phyloP scores from a whole-genome alignment of 2,113 vertebrate species.

The Empidonax alnorum region DNA sequence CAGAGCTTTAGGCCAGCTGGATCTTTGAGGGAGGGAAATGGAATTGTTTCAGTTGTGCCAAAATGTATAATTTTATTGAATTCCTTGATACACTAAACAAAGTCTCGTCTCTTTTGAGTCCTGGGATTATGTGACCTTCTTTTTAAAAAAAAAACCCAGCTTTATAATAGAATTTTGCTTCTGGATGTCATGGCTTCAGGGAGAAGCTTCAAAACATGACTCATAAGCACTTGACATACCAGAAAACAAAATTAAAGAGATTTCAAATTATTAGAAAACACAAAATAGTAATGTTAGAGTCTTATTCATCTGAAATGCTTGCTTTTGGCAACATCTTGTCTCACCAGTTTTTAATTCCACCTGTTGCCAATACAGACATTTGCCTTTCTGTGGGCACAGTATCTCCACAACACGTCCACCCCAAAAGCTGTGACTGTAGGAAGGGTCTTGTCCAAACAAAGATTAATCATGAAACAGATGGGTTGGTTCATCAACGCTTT shows the following conservation, averaged over 20 bases:
- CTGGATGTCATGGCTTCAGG: slow-evolving; percentile 2
- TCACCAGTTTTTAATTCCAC: not conserved
- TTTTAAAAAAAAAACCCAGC: not conserved
- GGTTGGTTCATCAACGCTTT: not conserved
- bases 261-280: not conserved
- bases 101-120: not conserved
- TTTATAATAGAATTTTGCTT: not conserved
- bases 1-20: not conserved
- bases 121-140: not conserved
- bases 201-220: slow-evolving; percentile 25
- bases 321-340: not conserved
- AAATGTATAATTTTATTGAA: not conserved
- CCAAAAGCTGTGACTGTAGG: not conserved
- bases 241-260: slow-evolving; percentile 16
- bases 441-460: not conserved
- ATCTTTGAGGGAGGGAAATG: not conserved
- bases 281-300: not conserved
- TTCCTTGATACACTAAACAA: not conserved
- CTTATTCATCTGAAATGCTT: not conserved
- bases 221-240: slow-evolving; percentile 14
- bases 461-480: not conserved
- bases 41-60: not conserved
- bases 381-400: not conserved
- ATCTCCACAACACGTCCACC: not conserved
- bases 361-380: not conserved